Evolutionary conservation across 2,113 vertebrate genomes (phyloP).

Genomic region (Embiotoca jacksoni): DNA sequence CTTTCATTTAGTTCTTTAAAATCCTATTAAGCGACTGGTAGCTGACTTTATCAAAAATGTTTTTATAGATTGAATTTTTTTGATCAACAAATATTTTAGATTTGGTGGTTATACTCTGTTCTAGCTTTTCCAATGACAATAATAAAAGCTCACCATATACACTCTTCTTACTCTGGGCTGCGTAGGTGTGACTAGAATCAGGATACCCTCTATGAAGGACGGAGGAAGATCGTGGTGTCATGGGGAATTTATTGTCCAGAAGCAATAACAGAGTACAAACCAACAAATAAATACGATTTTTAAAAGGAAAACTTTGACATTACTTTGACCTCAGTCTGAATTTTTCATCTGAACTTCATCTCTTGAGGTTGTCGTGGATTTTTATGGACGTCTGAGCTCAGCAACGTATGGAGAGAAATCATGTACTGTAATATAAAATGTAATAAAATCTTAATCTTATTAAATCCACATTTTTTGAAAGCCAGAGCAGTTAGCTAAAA

Average conservation of each 20-base stretch:
- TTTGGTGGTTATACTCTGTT: too few species aligned
- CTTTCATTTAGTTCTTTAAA: neutral
- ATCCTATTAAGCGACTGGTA: neutral
- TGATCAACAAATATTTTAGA: too few species aligned
- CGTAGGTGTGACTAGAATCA: too few species aligned
- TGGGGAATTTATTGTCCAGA: conserved; percentile 25
- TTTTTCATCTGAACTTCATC: neutral
- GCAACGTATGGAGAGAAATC: neutral
- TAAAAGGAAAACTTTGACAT: neutral
- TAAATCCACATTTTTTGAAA: conserved; percentile 19
- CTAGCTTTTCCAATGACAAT: too few species aligned
- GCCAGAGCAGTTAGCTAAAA: neutral
- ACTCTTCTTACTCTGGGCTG: too few species aligned
- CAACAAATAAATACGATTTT: neutral
- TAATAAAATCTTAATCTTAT: conserved; percentile 33
- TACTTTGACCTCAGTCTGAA: conserved; percentile 1
- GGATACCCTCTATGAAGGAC: too few species aligned
- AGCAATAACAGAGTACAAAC: neutral
- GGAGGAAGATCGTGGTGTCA: neutral
- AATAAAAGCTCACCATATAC: too few species aligned
- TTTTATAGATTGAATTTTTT: too few species aligned
- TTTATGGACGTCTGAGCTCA: conserved; percentile 23
- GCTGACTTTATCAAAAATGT: too few species aligned
- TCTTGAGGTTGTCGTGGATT: neutral
- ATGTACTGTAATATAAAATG: conserved; percentile 8